Conservation (phyloP, 2,888 invertebrate genomes). For the Blera fallax region DNA sequence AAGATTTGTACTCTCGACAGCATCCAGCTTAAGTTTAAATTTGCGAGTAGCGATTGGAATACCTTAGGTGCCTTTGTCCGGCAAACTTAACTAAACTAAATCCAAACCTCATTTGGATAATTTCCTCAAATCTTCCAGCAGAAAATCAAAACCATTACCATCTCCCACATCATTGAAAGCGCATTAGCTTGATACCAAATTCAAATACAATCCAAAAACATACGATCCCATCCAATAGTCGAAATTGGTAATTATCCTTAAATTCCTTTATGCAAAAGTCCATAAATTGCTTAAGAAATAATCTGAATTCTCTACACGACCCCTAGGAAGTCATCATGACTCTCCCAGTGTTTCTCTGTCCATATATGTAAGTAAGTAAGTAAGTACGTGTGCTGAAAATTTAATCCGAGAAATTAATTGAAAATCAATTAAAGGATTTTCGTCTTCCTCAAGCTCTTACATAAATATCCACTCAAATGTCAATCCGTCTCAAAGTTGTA, state of each 20-base stretch:
- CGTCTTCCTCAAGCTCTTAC: background rate
- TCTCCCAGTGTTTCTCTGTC: too few relatives aligned
- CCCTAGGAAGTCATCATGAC: background rate
- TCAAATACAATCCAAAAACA: background rate
- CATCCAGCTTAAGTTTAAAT: too few relatives aligned
- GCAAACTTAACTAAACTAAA: too few relatives aligned
- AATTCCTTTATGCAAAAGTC: background rate
- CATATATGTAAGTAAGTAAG: background rate
- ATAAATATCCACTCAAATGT: slow-evolving; percentile 13
- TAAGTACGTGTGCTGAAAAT: background rate
- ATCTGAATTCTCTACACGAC: background rate
- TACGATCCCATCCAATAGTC: background rate
- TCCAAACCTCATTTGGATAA: too few relatives aligned
- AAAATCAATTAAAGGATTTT: slow-evolving; percentile 37
- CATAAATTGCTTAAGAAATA: background rate
- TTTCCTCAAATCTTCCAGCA: too few relatives aligned
- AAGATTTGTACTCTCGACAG: too few relatives aligned
- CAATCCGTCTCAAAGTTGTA: slow-evolving; percentile 7
- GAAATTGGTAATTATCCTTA: background rate
- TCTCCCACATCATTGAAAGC: too few relatives aligned
- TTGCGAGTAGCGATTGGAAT: too few relatives aligned
- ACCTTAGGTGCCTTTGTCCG: too few relatives aligned
- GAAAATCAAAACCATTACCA: too few relatives aligned
- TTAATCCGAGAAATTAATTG: slow-evolving; percentile 26
- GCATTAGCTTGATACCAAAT: background rate